Evolutionary conservation across 2,113 vertebrate species (phyloP).

Genomic region (Chauna torquata): DNA sequence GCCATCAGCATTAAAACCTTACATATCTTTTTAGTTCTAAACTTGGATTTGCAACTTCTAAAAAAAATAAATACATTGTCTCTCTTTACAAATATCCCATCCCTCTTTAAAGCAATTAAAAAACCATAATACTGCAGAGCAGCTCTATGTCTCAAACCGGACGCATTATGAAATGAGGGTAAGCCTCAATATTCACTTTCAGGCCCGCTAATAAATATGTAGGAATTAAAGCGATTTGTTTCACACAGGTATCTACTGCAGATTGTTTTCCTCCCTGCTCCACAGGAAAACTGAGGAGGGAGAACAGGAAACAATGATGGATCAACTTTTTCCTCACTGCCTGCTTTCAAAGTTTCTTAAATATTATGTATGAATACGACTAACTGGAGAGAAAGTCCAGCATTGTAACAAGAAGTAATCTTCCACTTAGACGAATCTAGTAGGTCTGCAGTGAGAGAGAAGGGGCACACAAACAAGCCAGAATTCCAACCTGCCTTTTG

Average conservation of each 20-base stretch:
- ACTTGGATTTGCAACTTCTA: background rate
- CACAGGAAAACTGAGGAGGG: background rate
- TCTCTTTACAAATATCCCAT: background rate
- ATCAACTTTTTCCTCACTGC: background rate
- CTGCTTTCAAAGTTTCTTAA: background rate
- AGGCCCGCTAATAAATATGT: background rate
- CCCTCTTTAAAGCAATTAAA: background rate
- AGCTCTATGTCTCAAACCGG: background rate
- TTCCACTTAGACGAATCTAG: background rate
- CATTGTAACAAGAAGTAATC: background rate
- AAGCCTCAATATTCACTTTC: background rate
- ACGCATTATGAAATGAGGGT: background rate
- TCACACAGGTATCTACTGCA: background rate
- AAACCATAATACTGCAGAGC: background rate
- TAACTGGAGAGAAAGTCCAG: background rate
- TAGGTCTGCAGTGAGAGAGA: background rate
- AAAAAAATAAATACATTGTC: background rate
- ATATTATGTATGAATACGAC: rapidly evolving
- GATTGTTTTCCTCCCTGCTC: background rate
- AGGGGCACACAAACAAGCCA: background rate
- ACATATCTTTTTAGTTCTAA: background rate
- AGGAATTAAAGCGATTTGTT: background rate
- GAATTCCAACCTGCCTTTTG: background rate
- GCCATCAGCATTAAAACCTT: background rate
- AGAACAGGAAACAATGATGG: background rate